Evolutionary conservation across 2,797 vertebrate genomes (phyloP).

Genomic region (Mus caroli): DNA sequence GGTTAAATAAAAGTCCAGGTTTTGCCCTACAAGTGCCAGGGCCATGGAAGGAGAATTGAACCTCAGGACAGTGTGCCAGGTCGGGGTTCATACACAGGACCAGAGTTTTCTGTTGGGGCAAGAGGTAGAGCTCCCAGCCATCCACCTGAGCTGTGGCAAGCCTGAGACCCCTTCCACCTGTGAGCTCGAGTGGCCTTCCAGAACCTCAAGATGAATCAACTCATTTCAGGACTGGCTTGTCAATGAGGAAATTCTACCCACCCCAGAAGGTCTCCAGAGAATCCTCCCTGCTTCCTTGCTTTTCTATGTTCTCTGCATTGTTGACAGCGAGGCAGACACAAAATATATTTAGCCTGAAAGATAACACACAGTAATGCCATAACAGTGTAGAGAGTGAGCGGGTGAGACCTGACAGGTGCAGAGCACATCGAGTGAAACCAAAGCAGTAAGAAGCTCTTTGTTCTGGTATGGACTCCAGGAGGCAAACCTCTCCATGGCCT

Average conservation of each 20-base stretch:
- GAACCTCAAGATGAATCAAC: conserved; percentile 70
- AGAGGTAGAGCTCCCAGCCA: conserved; percentile 32
- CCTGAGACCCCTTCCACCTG: conserved; percentile 69
- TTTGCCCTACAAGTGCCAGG: conserved; percentile 5
- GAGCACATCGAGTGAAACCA: neutral
- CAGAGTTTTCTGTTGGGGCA: conserved; percentile 59
- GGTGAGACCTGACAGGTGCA: neutral
- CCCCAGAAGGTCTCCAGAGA: conserved; percentile 72
- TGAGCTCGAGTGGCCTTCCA: conserved; percentile 36
- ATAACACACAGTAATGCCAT: neutral
- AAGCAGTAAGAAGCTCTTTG: neutral
- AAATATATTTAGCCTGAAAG: conserved; percentile 13
- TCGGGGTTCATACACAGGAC: neutral
- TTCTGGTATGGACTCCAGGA: conserved; percentile 4
- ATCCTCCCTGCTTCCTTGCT: conserved; percentile 13
- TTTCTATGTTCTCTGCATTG: conserved; percentile 37
- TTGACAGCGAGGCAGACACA: neutral
- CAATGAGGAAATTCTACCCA: conserved; percentile 72
- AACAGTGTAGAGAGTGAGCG: neutral
- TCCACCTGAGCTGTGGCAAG: conserved; percentile 60
- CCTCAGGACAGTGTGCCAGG: neutral
- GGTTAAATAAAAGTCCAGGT: neutral
- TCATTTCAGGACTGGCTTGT: conserved; percentile 66
- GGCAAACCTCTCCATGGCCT: neutral
- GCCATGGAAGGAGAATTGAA: neutral